Conservation (phyloP, 2,797 vertebrate species). For the Pantherophis alleghaniensis region DNA sequence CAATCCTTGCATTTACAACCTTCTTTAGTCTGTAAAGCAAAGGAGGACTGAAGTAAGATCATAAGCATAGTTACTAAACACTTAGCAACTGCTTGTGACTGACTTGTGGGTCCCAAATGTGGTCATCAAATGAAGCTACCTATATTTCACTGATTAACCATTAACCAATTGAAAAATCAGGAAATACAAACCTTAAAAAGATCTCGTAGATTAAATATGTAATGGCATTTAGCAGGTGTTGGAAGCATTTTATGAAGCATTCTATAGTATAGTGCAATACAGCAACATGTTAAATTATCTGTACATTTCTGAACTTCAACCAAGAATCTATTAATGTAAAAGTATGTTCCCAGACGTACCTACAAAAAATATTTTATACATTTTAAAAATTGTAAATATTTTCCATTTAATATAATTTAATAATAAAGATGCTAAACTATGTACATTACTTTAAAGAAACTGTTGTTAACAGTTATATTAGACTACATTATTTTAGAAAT, state of each 20-base stretch:
- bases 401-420: neutral
- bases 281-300: constrained; percentile 53
- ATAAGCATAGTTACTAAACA: neutral
- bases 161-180: neutral
- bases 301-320: constrained; percentile 62
- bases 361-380: constrained; percentile 36
- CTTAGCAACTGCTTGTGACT: neutral
- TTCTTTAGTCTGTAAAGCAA: neutral
- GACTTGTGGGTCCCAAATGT: neutral
- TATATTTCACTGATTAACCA: neutral
- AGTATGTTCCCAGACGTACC: constrained; percentile 64
- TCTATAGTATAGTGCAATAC: constrained; percentile 64
- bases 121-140: neutral
- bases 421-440: neutral
- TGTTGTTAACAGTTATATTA: neutral
- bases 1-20: neutral
- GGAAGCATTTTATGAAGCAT: constrained; percentile 64
- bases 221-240: constrained; percentile 70
- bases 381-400: neutral
- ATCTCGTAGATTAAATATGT: constrained; percentile 70
- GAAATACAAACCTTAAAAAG: constrained; percentile 63
- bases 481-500: neutral
- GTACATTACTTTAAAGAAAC: neutral
- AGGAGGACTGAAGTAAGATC: neutral
- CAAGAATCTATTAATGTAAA: constrained; percentile 61